Evolutionary conservation across 30 jellyfish, hydroid and myxozoan genomes (phyloP), one percentile per base, ranked within the genome.

Genomic region (Pelagia noctiluca): DNA sequence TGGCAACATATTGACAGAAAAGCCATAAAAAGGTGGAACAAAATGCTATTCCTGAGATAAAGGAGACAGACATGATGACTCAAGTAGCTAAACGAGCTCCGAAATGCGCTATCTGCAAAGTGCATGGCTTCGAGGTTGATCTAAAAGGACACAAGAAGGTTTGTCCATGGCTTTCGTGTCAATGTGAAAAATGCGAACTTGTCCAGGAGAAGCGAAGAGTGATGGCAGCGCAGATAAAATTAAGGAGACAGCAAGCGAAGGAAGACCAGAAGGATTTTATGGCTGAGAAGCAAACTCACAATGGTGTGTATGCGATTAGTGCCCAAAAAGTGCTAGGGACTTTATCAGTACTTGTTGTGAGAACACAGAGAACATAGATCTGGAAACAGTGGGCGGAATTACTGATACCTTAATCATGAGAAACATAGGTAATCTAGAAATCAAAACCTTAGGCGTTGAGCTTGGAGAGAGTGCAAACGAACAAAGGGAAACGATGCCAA

Each of bases 161-260:
- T 10, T 77, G 89, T 38, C 89, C 89, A 2, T 61, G 89, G 89
- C 66, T 3, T 78, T 5, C 19, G 12, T 77, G 89, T 50, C 28
- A 42, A 28, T 77, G 89, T 61, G 36, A 36, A 37, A 47, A 24
- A 24, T 77, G 89, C 30, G 80, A 60, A n/a, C 54, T 77, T 19
- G 89, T 77, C 5, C 63, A n/a, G 1, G 63, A 53, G 35, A 77
- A 63, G 35, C 21, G 89, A 35, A 19, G 11, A 36, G 61, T 77
- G 33, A 77, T 77, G 89, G 89, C 89, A 10, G 71, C 80, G 12
- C 78, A 54, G 25, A 77, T 77, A 2, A 35, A 29, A 34, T 57
- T 77, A 23, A 64, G 89, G n/a, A 60, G 89, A 42, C 62, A 8
- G 50, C 89, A 77, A 48, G 3, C 32, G 70, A 77, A 77, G 54